Evolutionary conservation across 1,140 invertebrate species (phyloP), one percentile per base, ranked within the genome.

Genomic region (Lepidurus apus): DNA sequence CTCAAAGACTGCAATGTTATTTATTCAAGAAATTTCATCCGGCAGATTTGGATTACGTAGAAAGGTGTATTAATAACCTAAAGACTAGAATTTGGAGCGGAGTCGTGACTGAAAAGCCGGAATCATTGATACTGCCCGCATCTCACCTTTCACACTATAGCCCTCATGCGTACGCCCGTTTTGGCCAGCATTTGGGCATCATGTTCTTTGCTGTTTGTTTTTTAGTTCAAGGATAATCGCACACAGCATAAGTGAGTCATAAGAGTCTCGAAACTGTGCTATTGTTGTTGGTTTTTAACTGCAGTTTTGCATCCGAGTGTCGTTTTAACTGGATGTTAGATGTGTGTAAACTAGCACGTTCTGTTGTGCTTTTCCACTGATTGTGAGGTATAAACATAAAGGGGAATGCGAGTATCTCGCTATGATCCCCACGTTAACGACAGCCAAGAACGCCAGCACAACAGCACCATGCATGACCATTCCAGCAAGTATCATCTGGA

Each of bases 401-500:
- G 17, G 21, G 53, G 53, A 65, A 65, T 65, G 53, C 53, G 53
- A 65, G 53, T n/a, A 21, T 13, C 53, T 65, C 53, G 53, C 53
- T 65, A 65, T 65, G 53, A 65, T 65, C 21, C 53, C 53, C 53
- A 21, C 21, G 53, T 65, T 65, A 13, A 65, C 9, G 13, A 65
- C 53, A 65, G 21, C 53, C 21, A 13, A 13, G 53, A 65, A 7
- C 21, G 21, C 53, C 9, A 65, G 13, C 53, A 65, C 1, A 13
- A 13, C 53, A 65, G 21, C 53, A 65, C 21, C 13, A 65, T 65
- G 53, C 53, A 65, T 21, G 53, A 65, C 13, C 53, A 65, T 65
- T 65, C 53, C 4, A 65, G 53, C 53, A 65, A 65, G 53, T 65
- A 65, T 65, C 53, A 65, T 82, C 83, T 89, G 78, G 88, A 88